Evolutionary conservation across 2,113 vertebrate genomes (phyloP).

Genomic region (Tenrec ecaudatus): DNA sequence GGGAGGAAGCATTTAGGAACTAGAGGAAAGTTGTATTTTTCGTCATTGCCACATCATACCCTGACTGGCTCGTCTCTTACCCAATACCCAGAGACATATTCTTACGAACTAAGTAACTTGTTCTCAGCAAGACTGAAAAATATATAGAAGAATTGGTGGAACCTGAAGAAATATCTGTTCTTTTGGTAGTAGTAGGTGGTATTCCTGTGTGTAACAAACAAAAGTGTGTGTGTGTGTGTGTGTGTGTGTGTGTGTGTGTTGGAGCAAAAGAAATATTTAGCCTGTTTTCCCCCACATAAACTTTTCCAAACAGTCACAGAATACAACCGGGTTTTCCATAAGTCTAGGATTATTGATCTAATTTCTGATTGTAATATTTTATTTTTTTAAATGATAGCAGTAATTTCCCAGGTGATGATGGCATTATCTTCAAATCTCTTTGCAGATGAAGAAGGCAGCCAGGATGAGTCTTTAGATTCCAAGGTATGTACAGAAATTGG

Average conservation of each 20-base stretch:
- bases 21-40: too few relatives aligned
- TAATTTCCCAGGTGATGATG: conserved; percentile 69
- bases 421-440: conserved; percentile 71
- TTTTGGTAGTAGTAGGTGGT: too few relatives aligned
- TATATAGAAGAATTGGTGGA: background rate
- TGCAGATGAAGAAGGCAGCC: conserved; percentile 87
- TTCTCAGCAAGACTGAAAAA: background rate
- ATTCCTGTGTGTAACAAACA: too few relatives aligned
- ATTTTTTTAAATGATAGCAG: conserved; percentile 25
- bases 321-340: conserved; percentile 34
- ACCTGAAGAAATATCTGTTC: background rate
- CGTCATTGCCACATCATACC: too few relatives aligned
- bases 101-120: conserved; percentile 47
- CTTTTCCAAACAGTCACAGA: background rate
- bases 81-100: background rate
- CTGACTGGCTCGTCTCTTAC: too few relatives aligned
- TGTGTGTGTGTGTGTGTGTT: too few relatives aligned
- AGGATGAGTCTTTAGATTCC: conserved; percentile 88
- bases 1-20: too few relatives aligned
- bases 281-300: too few relatives aligned
- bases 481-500: conserved; percentile 84
- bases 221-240: too few relatives aligned
- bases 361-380: conserved; percentile 14
- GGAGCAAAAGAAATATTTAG: too few relatives aligned
- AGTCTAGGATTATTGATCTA: conserved; percentile 30